Evolutionary conservation across 1,140 invertebrate species (phyloP).

Genomic region (Drosophila pallidifrons): DNA sequence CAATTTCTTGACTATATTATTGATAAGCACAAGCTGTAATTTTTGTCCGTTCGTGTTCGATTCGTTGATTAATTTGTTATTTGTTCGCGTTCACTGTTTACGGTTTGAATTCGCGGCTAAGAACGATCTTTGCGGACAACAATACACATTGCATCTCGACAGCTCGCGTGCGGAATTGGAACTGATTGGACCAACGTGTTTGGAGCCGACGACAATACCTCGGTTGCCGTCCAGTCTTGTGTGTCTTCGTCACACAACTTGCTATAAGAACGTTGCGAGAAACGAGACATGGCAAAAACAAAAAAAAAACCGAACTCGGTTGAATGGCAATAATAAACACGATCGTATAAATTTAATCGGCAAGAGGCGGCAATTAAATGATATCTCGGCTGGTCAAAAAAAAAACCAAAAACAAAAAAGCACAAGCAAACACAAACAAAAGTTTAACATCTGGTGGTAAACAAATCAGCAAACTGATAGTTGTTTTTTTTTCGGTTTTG

Average conservation of each 20-base stretch:
- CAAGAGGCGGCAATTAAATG: constrained; percentile 34
- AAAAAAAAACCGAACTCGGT: constrained; percentile 7
- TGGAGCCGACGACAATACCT: constrained; percentile 25
- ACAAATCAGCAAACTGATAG: constrained; percentile 20
- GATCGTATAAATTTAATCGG: constrained; percentile 48
- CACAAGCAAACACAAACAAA: neutral
- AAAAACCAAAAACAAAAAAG: neutral
- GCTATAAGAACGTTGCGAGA: constrained; percentile 9
- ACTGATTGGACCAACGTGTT: constrained; percentile 6
- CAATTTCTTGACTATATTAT: neutral
- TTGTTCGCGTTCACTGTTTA: neutral
- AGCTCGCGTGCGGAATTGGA: constrained; percentile 35
- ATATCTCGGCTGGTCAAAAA: neutral
- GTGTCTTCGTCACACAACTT: neutral
- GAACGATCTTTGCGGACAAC: constrained; percentile 1
- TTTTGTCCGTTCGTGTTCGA: neutral
- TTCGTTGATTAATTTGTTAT: constrained; percentile 10
- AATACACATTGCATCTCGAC: constrained; percentile 42
- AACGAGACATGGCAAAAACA: neutral
- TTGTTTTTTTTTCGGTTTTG: neutral
- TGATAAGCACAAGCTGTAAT: constrained; percentile 13
- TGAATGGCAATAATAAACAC: constrained; percentile 22
- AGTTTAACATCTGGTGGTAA: constrained; percentile 13
- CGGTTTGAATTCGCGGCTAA: constrained; percentile 2
- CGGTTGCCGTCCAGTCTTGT: constrained; percentile 22